A percentile compares a stretch with the other conserved stretches of the same genome.
Conservation (phyloP, 2,888 invertebrate genomes). For the Hartigia nigra region DNA sequence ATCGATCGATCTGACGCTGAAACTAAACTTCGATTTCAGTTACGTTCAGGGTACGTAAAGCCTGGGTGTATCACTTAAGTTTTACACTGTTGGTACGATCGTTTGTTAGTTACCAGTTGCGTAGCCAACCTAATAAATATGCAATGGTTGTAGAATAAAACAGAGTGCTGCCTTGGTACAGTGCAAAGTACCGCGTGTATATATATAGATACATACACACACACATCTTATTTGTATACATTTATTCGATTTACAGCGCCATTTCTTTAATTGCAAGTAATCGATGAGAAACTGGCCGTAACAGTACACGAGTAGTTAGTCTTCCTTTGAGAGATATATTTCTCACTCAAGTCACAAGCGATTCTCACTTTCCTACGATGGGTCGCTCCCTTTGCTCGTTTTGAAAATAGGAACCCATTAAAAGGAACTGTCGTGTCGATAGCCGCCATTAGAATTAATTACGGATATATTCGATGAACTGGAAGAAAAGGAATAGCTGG, state of each 20-base stretch:
- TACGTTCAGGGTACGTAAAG: conserved; percentile 24
- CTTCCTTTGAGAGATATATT: neutral
- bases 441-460: neutral
- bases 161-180: conserved; percentile 21
- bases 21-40: conserved; percentile 40
- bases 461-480: neutral
- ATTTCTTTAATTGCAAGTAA: conserved; percentile 48
- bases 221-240: conserved; percentile 18
- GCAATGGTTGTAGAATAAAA: conserved; percentile 53
- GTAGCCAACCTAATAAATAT: conserved; percentile 57
- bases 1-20: conserved; percentile 23
- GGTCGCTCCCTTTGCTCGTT: neutral
- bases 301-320: neutral
- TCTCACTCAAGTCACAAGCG: neutral
- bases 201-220: neutral
- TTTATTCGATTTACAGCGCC: conserved; percentile 40
- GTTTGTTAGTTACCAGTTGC: conserved; percentile 42
- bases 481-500: neutral
- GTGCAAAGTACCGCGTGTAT: conserved; percentile 23
- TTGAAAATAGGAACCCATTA: neutral
- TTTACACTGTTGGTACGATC: conserved; percentile 36
- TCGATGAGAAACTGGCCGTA: conserved; percentile 34
- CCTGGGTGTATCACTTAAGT: conserved; percentile 41
- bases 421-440: neutral
- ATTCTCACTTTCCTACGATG: neutral